Conservation (phyloP, 2,113 vertebrate species). For the Mustelus asterias region DNA sequence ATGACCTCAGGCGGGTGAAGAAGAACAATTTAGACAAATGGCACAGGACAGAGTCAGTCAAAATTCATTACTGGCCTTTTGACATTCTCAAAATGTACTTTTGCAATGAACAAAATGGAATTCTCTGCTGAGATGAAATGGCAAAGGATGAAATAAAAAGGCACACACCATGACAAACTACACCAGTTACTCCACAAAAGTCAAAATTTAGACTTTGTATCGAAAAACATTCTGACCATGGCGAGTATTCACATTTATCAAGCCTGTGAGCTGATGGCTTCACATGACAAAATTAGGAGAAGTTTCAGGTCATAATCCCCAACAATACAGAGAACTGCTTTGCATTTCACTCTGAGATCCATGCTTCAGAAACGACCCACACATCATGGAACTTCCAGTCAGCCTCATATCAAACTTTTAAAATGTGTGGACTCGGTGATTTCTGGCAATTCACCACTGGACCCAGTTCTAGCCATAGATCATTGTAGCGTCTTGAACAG, state of each 20-base stretch:
- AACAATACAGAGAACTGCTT: background rate
- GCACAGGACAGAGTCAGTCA: background rate
- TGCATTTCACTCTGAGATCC: no score
- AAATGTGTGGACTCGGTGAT: background rate
- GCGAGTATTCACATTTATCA: background rate
- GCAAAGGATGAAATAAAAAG: background rate
- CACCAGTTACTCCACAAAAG: background rate
- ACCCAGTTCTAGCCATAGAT: background rate
- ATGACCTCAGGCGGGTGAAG: background rate
- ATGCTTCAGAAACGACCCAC: background rate
- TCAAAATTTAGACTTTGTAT: background rate
- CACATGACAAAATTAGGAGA: background rate
- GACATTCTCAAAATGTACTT: background rate
- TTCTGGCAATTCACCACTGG: background rate
- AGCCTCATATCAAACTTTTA: background rate
- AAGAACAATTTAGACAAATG: background rate
- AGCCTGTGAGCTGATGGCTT: background rate
- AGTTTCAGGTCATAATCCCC: background rate
- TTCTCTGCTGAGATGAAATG: background rate
- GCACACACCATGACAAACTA: background rate
- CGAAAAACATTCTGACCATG: background rate
- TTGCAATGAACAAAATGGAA: background rate
- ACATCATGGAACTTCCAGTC: background rate
- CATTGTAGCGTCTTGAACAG: background rate
- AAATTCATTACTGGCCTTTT: background rate